Evolutionary conservation across 2,113 vertebrate species (phyloP).

Genomic region (Callipepla californica): DNA sequence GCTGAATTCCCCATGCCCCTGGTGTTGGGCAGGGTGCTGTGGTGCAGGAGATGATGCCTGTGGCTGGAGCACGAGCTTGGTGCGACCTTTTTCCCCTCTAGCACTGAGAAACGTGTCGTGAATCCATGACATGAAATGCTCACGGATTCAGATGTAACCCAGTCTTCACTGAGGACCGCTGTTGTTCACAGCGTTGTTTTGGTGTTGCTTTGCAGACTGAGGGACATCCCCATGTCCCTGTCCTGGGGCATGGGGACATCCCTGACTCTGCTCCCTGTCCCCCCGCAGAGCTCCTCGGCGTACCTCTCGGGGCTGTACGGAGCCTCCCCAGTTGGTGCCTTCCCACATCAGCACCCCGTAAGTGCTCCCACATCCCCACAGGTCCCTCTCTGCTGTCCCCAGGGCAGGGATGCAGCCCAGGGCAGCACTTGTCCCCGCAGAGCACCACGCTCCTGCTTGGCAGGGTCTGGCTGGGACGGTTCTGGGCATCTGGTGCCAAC

Average conservation of each 20-base stretch:
- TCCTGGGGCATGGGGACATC: background rate
- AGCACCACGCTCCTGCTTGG: background rate
- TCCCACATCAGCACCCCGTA: conserved; percentile 88
- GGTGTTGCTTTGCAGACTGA: background rate
- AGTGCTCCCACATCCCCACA: conserved; percentile 57
- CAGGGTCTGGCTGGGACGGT: background rate
- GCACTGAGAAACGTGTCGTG: too few relatives aligned
- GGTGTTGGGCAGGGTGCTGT: background rate
- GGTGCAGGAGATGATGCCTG: rapidly evolving
- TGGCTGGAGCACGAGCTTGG: background rate
- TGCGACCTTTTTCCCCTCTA: background rate
- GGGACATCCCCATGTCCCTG: background rate
- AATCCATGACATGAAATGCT: too few relatives aligned
- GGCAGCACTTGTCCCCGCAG: background rate
- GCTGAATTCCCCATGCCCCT: rapidly evolving
- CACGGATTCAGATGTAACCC: background rate
- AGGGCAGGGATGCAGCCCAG: background rate
- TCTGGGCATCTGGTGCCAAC: background rate
- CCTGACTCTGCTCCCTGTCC: conserved; percentile 40
- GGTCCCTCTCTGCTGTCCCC: background rate
- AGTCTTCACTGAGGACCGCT: rapidly evolving
- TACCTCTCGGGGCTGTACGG: conserved; percentile 90
- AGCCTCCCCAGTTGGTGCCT: conserved; percentile 78
- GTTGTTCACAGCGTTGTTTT: background rate
- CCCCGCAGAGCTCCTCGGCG: conserved; percentile 87